Evolutionary conservation across 2,113 vertebrate genomes (phyloP).

Genomic region (Zingel zingel): DNA sequence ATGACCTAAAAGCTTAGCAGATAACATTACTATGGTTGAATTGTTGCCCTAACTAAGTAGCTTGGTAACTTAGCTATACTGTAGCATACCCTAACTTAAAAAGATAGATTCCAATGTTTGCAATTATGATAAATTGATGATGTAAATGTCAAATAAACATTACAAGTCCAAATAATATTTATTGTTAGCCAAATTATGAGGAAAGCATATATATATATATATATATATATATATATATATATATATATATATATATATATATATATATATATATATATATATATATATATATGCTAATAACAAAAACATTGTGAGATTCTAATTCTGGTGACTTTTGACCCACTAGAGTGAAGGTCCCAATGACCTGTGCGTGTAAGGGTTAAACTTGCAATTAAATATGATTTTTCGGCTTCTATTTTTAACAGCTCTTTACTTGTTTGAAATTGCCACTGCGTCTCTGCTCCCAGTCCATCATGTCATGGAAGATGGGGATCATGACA

Average conservation of each 20-base stretch:
- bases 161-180: background rate
- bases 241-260: too few species aligned
- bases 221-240: too few species aligned
- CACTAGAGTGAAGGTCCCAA: background rate
- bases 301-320: background rate
- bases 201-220: background rate
- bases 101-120: background rate
- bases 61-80: background rate
- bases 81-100: too few species aligned
- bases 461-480: conserved; percentile 99
- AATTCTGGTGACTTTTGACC: background rate
- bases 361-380: background rate
- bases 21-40: background rate
- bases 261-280: too few species aligned
- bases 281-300: background rate
- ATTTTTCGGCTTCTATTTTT: background rate
- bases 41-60: background rate
- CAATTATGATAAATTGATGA: background rate
- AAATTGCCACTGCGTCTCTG: conserved; percentile 97
- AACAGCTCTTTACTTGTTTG: conserved; percentile 89
- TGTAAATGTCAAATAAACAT: background rate
- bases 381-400: background rate
- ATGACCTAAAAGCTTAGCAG: background rate
- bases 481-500: conserved; percentile 99
- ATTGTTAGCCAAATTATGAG: background rate